Conservation (phyloP, 2,113 vertebrate species). For the Phrynosoma platyrhinos region DNA sequence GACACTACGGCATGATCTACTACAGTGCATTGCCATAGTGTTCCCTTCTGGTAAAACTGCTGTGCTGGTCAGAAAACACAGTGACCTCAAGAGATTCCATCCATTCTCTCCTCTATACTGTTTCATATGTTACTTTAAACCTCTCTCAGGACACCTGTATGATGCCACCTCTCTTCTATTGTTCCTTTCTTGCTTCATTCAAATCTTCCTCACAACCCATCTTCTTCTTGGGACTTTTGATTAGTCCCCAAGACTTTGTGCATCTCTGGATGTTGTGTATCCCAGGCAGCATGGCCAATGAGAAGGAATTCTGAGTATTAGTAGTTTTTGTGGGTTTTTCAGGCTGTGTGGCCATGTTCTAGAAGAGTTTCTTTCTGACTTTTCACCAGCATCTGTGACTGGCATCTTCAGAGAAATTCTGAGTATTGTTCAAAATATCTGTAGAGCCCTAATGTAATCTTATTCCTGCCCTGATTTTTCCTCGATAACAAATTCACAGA, state of each 20-base stretch:
- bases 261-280: neutral
- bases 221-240: neutral
- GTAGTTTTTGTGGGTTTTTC: too few species aligned
- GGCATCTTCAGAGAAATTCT: too few species aligned
- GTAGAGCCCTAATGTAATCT: neutral
- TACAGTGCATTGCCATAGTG: slow-evolving; percentile 5
- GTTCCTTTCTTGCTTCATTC: neutral
- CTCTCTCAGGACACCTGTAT: neutral
- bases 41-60: slow-evolving; percentile 39
- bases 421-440: neutral
- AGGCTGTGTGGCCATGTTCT: too few species aligned
- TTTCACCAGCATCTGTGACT: too few species aligned
- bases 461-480: neutral
- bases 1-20: neutral
- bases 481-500: neutral
- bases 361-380: too few species aligned
- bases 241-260: neutral
- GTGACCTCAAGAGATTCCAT: neutral
- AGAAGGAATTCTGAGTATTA: neutral
- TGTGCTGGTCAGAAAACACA: slow-evolving; percentile 35
- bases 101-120: neutral
- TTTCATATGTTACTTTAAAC: neutral
- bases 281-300: neutral
- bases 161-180: neutral
- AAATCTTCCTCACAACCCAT: neutral